A percentile compares a stretch with the other conserved stretches of the same genome.
Evolutionary conservation across 2,888 invertebrate genomes (phyloP).

Genomic region (Scaptomyza caliginosa): DNA sequence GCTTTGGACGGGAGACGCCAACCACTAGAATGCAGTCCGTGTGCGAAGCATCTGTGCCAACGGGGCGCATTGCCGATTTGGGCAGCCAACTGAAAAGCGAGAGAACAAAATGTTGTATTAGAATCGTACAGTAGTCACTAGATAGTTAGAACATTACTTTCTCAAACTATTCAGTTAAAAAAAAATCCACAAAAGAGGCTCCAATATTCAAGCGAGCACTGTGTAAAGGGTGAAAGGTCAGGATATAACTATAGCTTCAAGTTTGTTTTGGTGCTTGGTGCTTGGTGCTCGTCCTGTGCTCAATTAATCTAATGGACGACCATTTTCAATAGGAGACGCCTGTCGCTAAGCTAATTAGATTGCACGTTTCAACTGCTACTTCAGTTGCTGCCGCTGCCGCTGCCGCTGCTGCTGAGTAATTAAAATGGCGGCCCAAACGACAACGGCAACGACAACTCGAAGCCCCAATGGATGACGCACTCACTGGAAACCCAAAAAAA

Average conservation of each 20-base stretch:
- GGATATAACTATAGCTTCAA: background rate
- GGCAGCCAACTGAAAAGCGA: conserved; percentile 89
- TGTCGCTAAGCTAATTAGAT: conserved; percentile 65
- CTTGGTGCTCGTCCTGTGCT: conserved; percentile 28
- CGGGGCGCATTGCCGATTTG: conserved; percentile 91
- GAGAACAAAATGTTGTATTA: background rate
- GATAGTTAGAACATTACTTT: too few relatives aligned
- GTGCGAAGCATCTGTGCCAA: conserved; percentile 91
- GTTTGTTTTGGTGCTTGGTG: conserved; percentile 5
- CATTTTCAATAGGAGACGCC: conserved; percentile 37
- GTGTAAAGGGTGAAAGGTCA: background rate
- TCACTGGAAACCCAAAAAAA: conserved; percentile 2
- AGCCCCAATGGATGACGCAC: conserved; percentile 25
- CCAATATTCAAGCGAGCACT: background rate
- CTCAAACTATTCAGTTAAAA: too few relatives aligned
- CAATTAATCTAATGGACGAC: conserved; percentile 59
- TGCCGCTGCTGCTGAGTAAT: conserved; percentile 47
- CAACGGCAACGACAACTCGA: conserved; percentile 8
- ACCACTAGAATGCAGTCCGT: conserved; percentile 92
- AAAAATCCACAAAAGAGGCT: background rate
- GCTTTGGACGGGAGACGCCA: conserved; percentile 92
- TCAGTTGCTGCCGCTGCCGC: background rate
- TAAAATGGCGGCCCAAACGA: conserved; percentile 47
- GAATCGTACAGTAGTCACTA: background rate
- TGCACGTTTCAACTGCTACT: conserved; percentile 49